These are phyloP conservation scores for Tribolium castaneum DNA, from an alignment of 1,140 invertebrate genomes.

Conservation along the genomic window DNA sequence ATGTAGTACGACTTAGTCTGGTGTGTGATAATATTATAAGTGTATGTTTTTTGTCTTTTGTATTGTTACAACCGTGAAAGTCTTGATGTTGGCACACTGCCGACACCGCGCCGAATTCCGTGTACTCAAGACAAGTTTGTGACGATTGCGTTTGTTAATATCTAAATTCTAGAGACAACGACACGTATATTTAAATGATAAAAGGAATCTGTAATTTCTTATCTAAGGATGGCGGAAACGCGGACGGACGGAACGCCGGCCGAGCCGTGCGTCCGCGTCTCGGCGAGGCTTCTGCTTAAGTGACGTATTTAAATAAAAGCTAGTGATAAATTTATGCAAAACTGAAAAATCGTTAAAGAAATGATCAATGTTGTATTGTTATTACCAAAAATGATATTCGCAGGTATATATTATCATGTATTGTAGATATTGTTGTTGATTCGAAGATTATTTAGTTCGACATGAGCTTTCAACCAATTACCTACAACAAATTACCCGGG, in stretches of 20 bases:
- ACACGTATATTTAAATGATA: constrained; percentile 58
- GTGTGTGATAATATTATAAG: constrained; percentile 58
- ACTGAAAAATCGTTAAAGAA: constrained; percentile 57
- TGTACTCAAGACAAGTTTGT: constrained; percentile 44
- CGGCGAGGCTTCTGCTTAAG: constrained; percentile 57
- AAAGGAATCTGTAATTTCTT: constrained; percentile 51
- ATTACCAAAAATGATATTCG: constrained; percentile 61
- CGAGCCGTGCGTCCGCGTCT: neutral
- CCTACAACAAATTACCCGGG: constrained; percentile 28
- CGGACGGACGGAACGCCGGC: neutral
- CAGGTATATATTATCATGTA: constrained; percentile 61
- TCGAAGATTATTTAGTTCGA: constrained; percentile 50
- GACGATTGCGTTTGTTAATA: constrained; percentile 52
- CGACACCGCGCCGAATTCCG: constrained; percentile 47
- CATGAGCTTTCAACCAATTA: constrained; percentile 31
- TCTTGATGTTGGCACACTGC: neutral
- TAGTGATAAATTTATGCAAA: constrained; percentile 60
- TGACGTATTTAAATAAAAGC: constrained; percentile 55
- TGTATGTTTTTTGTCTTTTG: constrained; percentile 45
- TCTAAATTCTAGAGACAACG: constrained; percentile 62
- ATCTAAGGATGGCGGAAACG: constrained; percentile 17
- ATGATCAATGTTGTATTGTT: constrained; percentile 64
- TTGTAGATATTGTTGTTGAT: constrained; percentile 65
- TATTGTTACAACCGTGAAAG: constrained; percentile 6
- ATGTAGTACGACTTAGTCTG: constrained; percentile 59